These are phyloP conservation scores for Gallinago undulata DNA, from an alignment of 2,113 vertebrate species.

Conservation along the genomic window DNA sequence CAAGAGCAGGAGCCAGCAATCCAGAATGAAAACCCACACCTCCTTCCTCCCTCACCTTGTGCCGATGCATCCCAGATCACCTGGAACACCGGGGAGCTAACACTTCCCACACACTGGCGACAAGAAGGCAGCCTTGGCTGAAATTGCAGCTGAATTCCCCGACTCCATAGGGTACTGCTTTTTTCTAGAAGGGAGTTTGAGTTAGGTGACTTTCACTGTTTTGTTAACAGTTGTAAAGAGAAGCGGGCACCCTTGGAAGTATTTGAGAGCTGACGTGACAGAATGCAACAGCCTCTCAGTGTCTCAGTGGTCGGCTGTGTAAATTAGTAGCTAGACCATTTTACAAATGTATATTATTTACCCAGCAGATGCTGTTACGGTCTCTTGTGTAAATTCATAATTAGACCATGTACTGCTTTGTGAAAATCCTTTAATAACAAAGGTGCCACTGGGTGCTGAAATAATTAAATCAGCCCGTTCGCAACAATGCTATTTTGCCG, in stretches of 20 bases:
- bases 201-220: not conserved
- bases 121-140: not conserved
- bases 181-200: not conserved
- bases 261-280: conserved; percentile 48
- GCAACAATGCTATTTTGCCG: conserved; percentile 12
- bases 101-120: not conserved
- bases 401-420: conserved; percentile 2
- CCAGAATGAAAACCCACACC: not conserved
- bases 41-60: not conserved
- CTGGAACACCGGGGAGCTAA: not conserved
- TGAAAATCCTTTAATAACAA: conserved; percentile 61
- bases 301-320: conserved; percentile 56
- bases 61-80: not conserved
- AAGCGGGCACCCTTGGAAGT: not conserved
- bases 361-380: conserved; percentile 45
- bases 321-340: conserved; percentile 66
- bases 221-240: conserved; percentile 2
- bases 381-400: conserved; percentile 57
- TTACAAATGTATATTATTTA: conserved; percentile 78
- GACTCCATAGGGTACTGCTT: not conserved
- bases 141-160: not conserved
- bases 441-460: conserved; percentile 62
- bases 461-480: conserved; percentile 67
- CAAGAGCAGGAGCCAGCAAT: not conserved
- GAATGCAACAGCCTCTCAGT: conserved; percentile 39